A percentile compares a stretch with the other conserved stretches of the same genome.
These are phyloP conservation scores for Cepphus grylle DNA, from an alignment of 2,113 vertebrate species.

Conservation along the genomic window DNA sequence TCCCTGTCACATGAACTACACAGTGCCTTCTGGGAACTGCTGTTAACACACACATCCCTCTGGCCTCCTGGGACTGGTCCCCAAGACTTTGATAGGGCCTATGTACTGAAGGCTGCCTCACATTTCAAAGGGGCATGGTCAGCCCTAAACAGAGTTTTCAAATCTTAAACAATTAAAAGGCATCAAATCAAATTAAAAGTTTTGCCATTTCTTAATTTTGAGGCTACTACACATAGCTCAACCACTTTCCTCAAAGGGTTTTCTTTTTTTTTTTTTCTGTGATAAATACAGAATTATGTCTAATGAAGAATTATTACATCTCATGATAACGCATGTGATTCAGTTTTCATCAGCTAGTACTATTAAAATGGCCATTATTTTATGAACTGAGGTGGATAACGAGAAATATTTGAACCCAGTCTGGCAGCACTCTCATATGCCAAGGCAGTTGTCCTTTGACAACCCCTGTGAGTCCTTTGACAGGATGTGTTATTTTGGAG, in stretches of 20 bases:
- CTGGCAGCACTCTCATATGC: not conserved
- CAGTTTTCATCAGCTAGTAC: not conserved
- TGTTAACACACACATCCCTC: not conserved
- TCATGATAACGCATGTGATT: not conserved
- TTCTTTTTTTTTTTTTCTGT: not conserved
- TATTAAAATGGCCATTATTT: not conserved
- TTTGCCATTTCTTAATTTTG: not conserved
- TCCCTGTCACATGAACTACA: not conserved
- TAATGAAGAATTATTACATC: not conserved
- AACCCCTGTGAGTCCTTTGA: not conserved
- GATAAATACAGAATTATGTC: not conserved
- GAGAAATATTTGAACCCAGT: not conserved
- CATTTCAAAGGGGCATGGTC: not conserved
- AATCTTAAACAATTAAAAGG: not conserved
- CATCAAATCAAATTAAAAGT: not conserved
- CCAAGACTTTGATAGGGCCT: not conserved
- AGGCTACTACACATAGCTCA: not conserved
- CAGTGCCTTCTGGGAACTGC: not conserved
- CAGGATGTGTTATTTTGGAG: not conserved
- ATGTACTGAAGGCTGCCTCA: not conserved
- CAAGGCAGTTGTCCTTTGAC: not conserved
- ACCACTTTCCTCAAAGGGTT: not conserved
- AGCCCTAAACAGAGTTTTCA: not conserved
- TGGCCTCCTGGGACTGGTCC: not conserved
- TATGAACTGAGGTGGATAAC: not conserved